Evolutionary conservation across 2,113 vertebrate genomes (phyloP), one percentile per base, ranked within the genome.

Genomic region (Tylochromis polylepis): DNA sequence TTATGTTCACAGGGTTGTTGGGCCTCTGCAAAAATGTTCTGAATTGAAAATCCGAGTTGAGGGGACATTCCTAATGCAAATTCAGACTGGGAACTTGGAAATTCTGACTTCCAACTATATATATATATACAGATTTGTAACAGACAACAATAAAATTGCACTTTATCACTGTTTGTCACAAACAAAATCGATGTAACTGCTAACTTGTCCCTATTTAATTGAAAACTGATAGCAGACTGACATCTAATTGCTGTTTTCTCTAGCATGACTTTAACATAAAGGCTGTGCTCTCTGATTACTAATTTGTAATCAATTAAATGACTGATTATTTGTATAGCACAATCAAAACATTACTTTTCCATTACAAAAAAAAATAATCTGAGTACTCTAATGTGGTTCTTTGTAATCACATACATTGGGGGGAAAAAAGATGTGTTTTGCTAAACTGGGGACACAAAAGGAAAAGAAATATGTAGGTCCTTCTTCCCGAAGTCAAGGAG

Each of bases 1-100:
- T 18, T 60, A 2, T 2, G 0, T 31, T 60, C 3, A 11, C 58
- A 31, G 3, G 58, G 58, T 60, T 60, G 58, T 0, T 60, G 0
- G 58, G 58, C 58, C 16, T 60, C 24, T 2, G 2, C 27, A 9
- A 59, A 10, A n/a, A n/a, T n/a, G n/a, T n/a, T n/a, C n/a, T n/a
- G n/a, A 59, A 59, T 5, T 0, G 57, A 8, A 31, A 59, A 59
- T 59, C 27, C 27, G 0, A 31, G 15, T 59, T 59, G 58, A 59
- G 57, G 1, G n/a, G n/a, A n/a, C n/a, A n/a, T n/a, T n/a, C n/a
- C n/a, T n/a, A n/a, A n/a, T n/a, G n/a, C n/a, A n/a, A n/a, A n/a
- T n/a, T n/a, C n/a, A n/a, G n/a, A n/a, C n/a, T n/a, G n/a, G n/a
- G n/a, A n/a, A n/a, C n/a, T n/a, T n/a, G n/a, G n/a, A n/a, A n/a